Percentiles rank a stretch among this genome's conserved stretches.
Evolutionary conservation across 2,113 vertebrate genomes (phyloP).

Genomic region (Antigone vipio): DNA sequence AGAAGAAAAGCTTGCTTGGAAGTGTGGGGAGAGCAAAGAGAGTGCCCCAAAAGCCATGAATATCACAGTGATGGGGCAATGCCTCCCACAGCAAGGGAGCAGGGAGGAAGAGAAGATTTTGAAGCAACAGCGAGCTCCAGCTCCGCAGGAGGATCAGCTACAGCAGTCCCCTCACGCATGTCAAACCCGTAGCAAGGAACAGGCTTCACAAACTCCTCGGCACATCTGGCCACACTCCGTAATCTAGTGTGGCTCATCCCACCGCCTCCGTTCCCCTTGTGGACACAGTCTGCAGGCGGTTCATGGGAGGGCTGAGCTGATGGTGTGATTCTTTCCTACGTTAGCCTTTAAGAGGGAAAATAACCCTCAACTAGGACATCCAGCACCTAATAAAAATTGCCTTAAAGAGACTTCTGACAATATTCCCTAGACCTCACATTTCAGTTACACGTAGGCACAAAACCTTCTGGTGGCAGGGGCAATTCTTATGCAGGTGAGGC

Average conservation of each 20-base stretch:
- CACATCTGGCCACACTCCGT: not conserved
- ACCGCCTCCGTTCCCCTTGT: not conserved
- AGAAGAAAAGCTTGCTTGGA: not conserved
- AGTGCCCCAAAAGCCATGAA: not conserved
- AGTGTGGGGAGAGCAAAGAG: not conserved
- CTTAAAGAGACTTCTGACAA: not conserved
- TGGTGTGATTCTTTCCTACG: not conserved
- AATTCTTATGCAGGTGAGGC: not conserved
- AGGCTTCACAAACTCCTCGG: not conserved
- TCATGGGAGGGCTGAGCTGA: not conserved
- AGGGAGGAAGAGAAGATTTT: not conserved
- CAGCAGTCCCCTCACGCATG: accelerated
- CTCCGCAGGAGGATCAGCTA: not conserved
- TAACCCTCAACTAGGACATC: not conserved
- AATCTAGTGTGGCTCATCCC: not conserved
- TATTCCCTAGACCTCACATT: not conserved
- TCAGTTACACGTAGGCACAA: not conserved
- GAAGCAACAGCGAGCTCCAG: not conserved
- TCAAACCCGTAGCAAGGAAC: not conserved
- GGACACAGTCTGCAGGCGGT: not conserved
- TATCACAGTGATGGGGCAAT: not conserved
- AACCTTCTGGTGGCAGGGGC: not conserved
- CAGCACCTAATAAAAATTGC: slow-evolving; percentile 41
- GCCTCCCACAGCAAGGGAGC: not conserved
- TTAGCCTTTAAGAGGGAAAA: slow-evolving; percentile 12